phyloP scores from a whole-genome alignment of 2,888 invertebrate species.

The Gymnosoma rotundatum region DNA sequence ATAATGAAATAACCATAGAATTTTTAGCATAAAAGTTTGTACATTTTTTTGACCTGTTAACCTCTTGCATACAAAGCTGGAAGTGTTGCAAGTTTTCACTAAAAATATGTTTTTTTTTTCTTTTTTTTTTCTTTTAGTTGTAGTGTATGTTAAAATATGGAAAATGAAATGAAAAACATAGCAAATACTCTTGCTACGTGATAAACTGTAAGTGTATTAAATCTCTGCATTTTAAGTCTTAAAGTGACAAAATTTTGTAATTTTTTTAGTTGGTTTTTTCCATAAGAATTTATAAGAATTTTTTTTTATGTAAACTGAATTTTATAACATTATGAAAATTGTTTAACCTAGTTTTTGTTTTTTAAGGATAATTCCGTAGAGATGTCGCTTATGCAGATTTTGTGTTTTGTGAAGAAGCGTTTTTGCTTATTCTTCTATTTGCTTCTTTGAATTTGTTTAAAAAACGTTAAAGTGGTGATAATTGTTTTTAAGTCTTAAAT shows the following conservation, averaged over 20 bases:
- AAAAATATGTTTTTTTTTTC: conserved; percentile 48
- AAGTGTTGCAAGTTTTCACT: conserved; percentile 63
- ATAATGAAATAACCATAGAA: not conserved
- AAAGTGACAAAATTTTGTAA: conserved; percentile 36
- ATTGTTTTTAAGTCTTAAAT: too few relatives aligned
- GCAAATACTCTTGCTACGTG: conserved; percentile 38
- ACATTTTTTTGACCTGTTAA: conserved; percentile 64
- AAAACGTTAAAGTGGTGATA: too few relatives aligned
- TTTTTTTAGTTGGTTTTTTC: conserved; percentile 12
- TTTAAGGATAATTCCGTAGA: conserved; percentile 1
- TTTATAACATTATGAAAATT: conserved; percentile 17
- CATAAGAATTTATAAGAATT: conserved; percentile 12
- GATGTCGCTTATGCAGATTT: not conserved
- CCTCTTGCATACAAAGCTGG: conserved; percentile 60
- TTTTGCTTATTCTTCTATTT: too few relatives aligned
- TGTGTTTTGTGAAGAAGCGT: too few relatives aligned
- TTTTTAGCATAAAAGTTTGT: conserved; percentile 52
- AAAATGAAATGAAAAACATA: conserved; percentile 34
- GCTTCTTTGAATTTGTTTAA: too few relatives aligned
- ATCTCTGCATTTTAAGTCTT: conserved; percentile 38
- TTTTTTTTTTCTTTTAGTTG: conserved; percentile 5
- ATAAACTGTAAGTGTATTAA: conserved; percentile 29
- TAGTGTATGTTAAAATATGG: conserved; percentile 12
- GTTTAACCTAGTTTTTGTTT: conserved; percentile 29
- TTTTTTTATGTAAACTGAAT: conserved; percentile 23